A percentile compares a stretch with the other conserved stretches of the same genome.
Evolutionary conservation across 2,888 invertebrate species (phyloP).

Genomic region (Allygus modestus): DNA sequence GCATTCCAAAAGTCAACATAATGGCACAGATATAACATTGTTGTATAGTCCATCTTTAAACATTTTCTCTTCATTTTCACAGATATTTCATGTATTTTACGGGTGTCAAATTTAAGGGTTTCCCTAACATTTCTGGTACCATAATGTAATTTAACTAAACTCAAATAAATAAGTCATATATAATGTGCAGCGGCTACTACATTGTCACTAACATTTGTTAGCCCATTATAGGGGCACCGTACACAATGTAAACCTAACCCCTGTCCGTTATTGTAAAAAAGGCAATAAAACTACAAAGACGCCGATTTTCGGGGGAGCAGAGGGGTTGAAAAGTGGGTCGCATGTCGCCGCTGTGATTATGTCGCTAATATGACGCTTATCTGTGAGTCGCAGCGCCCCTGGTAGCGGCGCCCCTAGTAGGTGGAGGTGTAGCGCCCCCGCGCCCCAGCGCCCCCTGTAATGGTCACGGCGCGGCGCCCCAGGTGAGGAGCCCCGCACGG

Average conservation of each 20-base stretch:
- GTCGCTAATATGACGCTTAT: constrained; percentile 47
- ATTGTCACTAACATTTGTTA: background rate
- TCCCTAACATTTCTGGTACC: no score
- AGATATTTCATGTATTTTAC: no score
- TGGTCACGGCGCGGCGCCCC: background rate
- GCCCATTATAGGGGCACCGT: background rate
- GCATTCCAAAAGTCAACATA: no score
- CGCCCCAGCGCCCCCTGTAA: background rate
- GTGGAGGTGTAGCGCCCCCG: background rate
- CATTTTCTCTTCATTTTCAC: no score
- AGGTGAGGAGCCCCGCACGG: background rate
- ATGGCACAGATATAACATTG: no score
- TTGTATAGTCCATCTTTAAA: no score
- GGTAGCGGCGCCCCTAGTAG: background rate
- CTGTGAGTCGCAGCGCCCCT: background rate
- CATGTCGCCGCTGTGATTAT: constrained; percentile 31
- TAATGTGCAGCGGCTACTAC: background rate
- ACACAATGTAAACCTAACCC: constrained; percentile 3
- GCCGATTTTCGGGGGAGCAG: background rate
- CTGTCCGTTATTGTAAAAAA: background rate
- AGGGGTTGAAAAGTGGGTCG: background rate
- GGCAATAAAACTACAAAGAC: constrained; percentile 26
- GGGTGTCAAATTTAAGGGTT: no score
- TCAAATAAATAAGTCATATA: no score
- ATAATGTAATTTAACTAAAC: no score